These are phyloP conservation scores for Atta colombica DNA, from an alignment of 1,140 invertebrate species.

Conservation along the genomic window DNA sequence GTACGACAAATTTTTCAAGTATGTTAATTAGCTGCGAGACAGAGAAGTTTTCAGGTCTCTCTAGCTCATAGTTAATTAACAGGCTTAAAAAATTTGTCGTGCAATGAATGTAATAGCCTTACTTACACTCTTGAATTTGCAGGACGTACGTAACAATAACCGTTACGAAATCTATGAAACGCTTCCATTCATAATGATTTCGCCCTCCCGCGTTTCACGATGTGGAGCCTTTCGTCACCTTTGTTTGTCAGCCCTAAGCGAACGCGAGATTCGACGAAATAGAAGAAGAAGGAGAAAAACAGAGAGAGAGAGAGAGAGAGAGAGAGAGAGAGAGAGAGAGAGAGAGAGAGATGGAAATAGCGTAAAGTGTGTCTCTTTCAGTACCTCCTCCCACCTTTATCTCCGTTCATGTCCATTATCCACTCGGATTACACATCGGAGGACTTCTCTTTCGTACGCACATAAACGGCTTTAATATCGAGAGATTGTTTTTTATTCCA, in stretches of 20 bases:
- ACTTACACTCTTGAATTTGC: no score
- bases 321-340: not conserved
- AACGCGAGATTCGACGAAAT: constrained; percentile 41
- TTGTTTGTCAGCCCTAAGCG: constrained; percentile 23
- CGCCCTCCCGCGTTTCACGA: constrained; percentile 47
- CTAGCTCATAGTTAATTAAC: no score
- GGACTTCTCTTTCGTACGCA: constrained; percentile 40
- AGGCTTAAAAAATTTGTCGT: no score
- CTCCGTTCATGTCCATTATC: constrained; percentile 63
- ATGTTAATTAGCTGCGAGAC: no score
- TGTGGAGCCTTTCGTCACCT: constrained; percentile 48
- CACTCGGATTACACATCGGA: constrained; percentile 62
- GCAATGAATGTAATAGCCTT: no score
- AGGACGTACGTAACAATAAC: constrained; percentile 40
- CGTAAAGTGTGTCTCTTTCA: constrained; percentile 39
- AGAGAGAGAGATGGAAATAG: not conserved
- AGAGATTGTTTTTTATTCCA: constrained; percentile 50
- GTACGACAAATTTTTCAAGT: no score
- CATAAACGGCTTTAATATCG: constrained; percentile 50
- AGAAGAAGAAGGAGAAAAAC: not conserved
- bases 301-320: not conserved
- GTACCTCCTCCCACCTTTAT: constrained; percentile 27
- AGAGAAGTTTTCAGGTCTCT: no score
- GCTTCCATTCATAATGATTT: constrained; percentile 75
- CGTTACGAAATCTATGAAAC: constrained; percentile 64